These are phyloP conservation scores for Prochilodus magdalenae DNA, from an alignment of 2,113 vertebrate genomes.

Conservation along the genomic window DNA sequence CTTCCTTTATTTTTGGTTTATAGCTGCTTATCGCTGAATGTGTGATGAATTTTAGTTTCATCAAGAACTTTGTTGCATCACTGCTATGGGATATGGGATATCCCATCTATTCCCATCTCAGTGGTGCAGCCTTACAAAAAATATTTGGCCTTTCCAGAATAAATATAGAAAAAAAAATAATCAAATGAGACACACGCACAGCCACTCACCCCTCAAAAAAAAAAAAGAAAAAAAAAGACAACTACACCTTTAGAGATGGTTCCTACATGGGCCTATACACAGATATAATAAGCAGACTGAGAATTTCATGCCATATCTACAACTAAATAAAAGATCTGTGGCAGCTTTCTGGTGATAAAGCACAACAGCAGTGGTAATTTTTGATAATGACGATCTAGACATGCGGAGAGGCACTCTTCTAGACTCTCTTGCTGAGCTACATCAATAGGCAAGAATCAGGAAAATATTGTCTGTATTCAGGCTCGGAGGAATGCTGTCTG, in stretches of 20 bases:
- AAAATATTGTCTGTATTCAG: constrained; percentile 23
- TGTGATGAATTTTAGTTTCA: too few species aligned
- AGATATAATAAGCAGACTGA: not conserved
- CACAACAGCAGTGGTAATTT: constrained; percentile 3
- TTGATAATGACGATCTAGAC: not conserved
- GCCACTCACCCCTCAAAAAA: too few species aligned
- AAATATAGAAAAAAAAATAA: too few species aligned
- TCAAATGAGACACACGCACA: too few species aligned
- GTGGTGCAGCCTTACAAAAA: too few species aligned
- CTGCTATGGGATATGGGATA: too few species aligned
- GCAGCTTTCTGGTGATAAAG: not conserved
- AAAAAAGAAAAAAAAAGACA: not conserved
- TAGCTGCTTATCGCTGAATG: too few species aligned
- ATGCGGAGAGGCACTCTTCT: not conserved
- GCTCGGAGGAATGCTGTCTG: constrained; percentile 19
- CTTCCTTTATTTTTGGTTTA: too few species aligned
- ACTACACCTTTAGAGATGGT: not conserved
- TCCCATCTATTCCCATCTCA: too few species aligned
- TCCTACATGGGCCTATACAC: not conserved
- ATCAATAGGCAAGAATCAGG: not conserved
- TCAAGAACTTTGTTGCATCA: too few species aligned
- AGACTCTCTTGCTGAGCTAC: constrained; percentile 16
- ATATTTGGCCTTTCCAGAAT: too few species aligned
- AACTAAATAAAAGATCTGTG: not conserved
- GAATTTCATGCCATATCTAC: not conserved